Evolutionary conservation across 2,888 invertebrate species (phyloP).

Genomic region (Catocala sponsa): DNA sequence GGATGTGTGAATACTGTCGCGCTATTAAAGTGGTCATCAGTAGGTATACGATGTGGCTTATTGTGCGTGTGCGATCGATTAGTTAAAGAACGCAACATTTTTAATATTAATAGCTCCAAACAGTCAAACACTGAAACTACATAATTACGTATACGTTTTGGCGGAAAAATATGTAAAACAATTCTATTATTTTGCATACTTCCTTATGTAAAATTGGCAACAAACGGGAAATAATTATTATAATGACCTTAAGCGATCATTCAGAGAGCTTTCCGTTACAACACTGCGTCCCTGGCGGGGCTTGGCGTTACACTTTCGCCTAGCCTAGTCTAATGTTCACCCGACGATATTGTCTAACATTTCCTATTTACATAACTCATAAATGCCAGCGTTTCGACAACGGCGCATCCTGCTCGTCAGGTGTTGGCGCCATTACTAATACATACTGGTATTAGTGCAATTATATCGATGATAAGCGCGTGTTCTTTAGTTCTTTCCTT

Average conservation of each 20-base stretch:
- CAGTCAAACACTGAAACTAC: too few species aligned
- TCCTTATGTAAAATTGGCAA: slow-evolving; percentile 35
- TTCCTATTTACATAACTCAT: slow-evolving; percentile 23
- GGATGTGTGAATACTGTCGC: too few species aligned
- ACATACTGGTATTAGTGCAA: not conserved
- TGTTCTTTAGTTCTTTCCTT: not conserved
- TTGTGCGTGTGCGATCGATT: too few species aligned
- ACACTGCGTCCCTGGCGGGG: slow-evolving; percentile 1
- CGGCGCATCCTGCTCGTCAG: slow-evolving; percentile 11
- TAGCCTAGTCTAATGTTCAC: slow-evolving; percentile 5
- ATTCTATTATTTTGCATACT: slow-evolving; percentile 21
- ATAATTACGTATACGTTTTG: slow-evolving; percentile 12
- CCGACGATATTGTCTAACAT: slow-evolving; percentile 2
- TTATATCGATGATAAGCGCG: not conserved
- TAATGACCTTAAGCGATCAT: slow-evolving; percentile 31
- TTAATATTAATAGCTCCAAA: too few species aligned
- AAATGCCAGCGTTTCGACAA: slow-evolving; percentile 12
- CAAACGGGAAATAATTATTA: slow-evolving; percentile 26
- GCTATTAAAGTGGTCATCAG: too few species aligned
- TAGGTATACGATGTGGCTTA: too few species aligned
- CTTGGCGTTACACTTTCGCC: not conserved
- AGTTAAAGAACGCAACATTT: too few species aligned
- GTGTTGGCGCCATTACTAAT: not conserved
- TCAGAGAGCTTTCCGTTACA: slow-evolving; percentile 16
- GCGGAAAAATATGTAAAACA: slow-evolving; percentile 19